phyloP scores from a whole-genome alignment of 2,113 vertebrate genomes.

The Perca fluviatilis region DNA sequence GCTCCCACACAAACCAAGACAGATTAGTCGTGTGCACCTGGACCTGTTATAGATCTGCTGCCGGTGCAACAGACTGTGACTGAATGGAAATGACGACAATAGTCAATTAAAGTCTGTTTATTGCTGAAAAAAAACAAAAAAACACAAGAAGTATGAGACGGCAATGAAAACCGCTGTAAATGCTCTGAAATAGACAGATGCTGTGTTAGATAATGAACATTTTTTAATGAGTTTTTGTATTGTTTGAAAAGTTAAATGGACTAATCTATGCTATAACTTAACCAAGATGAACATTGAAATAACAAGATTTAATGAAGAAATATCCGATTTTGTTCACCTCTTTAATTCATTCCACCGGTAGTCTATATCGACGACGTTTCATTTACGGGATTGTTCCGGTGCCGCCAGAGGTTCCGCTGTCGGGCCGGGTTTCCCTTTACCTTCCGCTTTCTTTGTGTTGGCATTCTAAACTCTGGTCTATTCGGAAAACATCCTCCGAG shows the following conservation, averaged over 20 bases:
- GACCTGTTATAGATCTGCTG: slow-evolving; percentile 8
- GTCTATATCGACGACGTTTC: too few species aligned
- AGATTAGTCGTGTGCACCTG: slow-evolving; percentile 30
- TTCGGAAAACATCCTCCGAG: too few species aligned
- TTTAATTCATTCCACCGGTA: not conserved
- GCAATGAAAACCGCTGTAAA: slow-evolving; percentile 10
- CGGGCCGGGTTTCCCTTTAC: too few species aligned
- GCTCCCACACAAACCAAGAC: not conserved
- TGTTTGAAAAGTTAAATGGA: not conserved
- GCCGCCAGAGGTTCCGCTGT: too few species aligned
- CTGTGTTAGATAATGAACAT: not conserved
- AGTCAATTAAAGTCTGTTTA: slow-evolving; percentile 41
- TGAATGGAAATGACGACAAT: slow-evolving; percentile 44
- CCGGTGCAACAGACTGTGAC: slow-evolving; percentile 27
- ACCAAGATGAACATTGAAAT: not conserved
- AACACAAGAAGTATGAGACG: not conserved
- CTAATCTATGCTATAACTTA: not conserved
- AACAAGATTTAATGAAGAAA: not conserved
- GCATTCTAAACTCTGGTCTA: too few species aligned
- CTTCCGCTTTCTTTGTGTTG: too few species aligned
- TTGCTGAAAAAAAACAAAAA: slow-evolving; percentile 4
- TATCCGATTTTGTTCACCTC: not conserved
- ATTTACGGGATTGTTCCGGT: too few species aligned
- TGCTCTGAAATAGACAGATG: not conserved
- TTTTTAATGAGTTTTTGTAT: not conserved